These are phyloP conservation scores for Phyto melanocephala DNA, from an alignment of 2,888 invertebrate genomes.

Conservation along the genomic window DNA sequence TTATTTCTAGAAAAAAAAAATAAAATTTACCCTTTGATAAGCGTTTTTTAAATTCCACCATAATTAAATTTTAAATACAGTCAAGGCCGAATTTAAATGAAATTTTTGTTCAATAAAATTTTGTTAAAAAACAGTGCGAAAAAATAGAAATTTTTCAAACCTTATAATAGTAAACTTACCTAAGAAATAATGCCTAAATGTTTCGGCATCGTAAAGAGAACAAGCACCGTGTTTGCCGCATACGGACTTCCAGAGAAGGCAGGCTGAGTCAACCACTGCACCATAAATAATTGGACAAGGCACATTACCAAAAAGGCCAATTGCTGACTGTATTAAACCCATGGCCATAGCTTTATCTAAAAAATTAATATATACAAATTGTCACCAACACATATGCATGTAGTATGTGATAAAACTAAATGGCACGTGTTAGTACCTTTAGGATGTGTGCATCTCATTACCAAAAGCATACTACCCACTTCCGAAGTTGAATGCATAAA, in stretches of 20 bases:
- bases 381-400: no score
- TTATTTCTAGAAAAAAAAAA: no score
- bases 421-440: no score
- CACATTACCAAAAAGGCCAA: slow-evolving; percentile 95
- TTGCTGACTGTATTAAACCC: slow-evolving; percentile 95
- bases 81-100: no score
- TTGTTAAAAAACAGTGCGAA: no score
- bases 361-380: slow-evolving; percentile 31
- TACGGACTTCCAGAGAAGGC: slow-evolving; percentile 90
- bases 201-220: slow-evolving; percentile 91
- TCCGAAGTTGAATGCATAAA: slow-evolving; percentile 96
- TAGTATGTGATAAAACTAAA: no score
- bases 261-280: slow-evolving; percentile 94
- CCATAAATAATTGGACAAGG: slow-evolving; percentile 97
- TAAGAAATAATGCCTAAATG: slow-evolving; percentile 90
- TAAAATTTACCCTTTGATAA: no score
- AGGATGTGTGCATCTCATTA: slow-evolving; percentile 93
- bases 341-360: slow-evolving; percentile 95
- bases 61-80: no score
- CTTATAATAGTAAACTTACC: slow-evolving; percentile 81
- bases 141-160: no score
- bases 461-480: slow-evolving; percentile 93
- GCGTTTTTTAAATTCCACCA: no score
- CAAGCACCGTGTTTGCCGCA: slow-evolving; percentile 91
- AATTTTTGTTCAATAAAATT: no score